Conservation (phyloP, 1,140 invertebrate species). For the Drosophila dunni region DNA sequence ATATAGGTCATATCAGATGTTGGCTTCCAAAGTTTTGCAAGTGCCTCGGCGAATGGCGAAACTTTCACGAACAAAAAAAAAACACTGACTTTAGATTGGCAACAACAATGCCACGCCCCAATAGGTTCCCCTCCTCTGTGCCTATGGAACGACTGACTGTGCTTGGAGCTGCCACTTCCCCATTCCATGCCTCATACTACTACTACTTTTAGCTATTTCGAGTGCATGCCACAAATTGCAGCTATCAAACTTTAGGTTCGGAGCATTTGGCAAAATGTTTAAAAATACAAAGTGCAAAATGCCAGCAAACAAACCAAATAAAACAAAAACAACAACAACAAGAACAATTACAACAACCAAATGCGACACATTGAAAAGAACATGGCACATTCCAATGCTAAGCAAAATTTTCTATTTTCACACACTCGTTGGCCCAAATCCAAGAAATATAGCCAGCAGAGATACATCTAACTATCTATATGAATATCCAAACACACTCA, state of each 20-base stretch:
- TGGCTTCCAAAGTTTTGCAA: slow-evolving; percentile 42
- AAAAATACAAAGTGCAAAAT: slow-evolving; percentile 68
- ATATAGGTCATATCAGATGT: slow-evolving; percentile 54
- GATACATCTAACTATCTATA: slow-evolving; percentile 53
- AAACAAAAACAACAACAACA: slow-evolving; percentile 38
- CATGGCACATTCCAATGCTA: slow-evolving; percentile 72
- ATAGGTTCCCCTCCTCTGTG: slow-evolving; percentile 1
- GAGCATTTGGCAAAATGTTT: slow-evolving; percentile 67
- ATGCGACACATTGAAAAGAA: slow-evolving; percentile 35
- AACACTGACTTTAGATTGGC: slow-evolving; percentile 38
- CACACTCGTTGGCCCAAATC: slow-evolving; percentile 79
- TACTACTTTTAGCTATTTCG: slow-evolving; percentile 13
- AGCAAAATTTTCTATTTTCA: slow-evolving; percentile 75
- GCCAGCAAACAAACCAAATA: slow-evolving; percentile 50
- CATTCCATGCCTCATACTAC: slow-evolving; percentile 20
- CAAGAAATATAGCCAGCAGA: slow-evolving; percentile 72
- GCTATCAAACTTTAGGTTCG: slow-evolving; percentile 55
- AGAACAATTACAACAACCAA: slow-evolving; percentile 35
- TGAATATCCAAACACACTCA: slow-evolving; percentile 4
- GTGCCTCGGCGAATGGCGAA: slow-evolving; percentile 38
- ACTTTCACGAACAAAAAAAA: slow-evolving; percentile 33
- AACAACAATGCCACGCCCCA: slow-evolving; percentile 40
- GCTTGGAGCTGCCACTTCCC: slow-evolving; percentile 23
- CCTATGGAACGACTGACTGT: not conserved
- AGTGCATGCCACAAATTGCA: slow-evolving; percentile 62